Percentiles rank a stretch among this genome's conserved stretches.
These are phyloP conservation scores for Oceanodroma leucorhoa DNA, from an alignment of 2,797 vertebrate genomes.

Conservation along the genomic window DNA sequence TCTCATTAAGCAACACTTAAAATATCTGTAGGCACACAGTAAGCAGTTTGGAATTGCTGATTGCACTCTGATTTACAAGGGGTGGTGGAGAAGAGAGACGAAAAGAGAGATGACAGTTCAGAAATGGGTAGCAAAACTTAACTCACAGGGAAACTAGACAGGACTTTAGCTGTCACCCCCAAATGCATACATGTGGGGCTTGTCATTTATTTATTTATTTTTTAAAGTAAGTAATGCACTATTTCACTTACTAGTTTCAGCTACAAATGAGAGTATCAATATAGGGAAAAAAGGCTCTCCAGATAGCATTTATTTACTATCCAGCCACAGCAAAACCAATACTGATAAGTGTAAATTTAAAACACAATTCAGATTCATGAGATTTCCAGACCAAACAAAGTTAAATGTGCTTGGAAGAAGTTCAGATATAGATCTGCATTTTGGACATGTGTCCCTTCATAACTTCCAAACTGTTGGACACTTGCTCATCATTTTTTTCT, in stretches of 20 bases:
- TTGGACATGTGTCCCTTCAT: neutral
- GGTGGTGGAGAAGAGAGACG: neutral
- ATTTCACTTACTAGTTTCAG: neutral
- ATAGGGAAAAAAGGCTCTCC: neutral
- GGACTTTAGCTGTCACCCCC: neutral
- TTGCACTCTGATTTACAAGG: neutral
- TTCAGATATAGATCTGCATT: neutral
- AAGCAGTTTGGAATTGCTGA: neutral
- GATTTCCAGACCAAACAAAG: conserved; percentile 10
- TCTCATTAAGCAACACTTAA: conserved; percentile 39
- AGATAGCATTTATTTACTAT: neutral
- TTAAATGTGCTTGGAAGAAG: conserved; percentile 8
- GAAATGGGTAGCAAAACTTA: neutral
- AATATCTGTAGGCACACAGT: conserved; percentile 12
- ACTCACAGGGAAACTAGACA: neutral
- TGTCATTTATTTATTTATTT: neutral
- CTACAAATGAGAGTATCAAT: neutral
- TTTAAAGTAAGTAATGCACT: neutral
- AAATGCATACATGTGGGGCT: neutral
- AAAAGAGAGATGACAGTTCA: neutral
- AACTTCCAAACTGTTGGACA: neutral
- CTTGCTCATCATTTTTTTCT: conserved; percentile 25
- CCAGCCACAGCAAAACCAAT: neutral
- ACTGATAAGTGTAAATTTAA: neutral
- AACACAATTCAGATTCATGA: neutral